Evolutionary conservation across 2,888 invertebrate genomes (phyloP).

Genomic region (Drosophila heteroneura): DNA sequence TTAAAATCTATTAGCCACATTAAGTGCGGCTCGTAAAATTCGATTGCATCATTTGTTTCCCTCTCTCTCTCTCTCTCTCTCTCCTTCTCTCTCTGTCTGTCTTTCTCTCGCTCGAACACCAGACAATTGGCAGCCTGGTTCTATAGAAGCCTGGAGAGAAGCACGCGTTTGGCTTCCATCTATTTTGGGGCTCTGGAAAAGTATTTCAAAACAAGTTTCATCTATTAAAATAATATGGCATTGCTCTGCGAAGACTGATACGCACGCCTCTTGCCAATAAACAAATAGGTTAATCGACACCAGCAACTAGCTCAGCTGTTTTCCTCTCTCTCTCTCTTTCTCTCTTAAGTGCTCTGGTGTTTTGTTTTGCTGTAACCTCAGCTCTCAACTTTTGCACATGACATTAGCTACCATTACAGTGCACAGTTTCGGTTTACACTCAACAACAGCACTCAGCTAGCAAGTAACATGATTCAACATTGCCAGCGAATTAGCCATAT

Average conservation of each 20-base stretch:
- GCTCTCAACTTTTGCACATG: conserved; percentile 24
- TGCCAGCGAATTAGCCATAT: conserved; percentile 12
- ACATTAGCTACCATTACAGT: conserved; percentile 17
- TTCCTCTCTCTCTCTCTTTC: neutral
- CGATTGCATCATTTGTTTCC: conserved; percentile 81
- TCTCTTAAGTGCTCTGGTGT: conserved; percentile 43
- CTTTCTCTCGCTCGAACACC: neutral
- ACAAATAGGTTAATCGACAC: conserved; percentile 76
- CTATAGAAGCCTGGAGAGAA: neutral
- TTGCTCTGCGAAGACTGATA: conserved; percentile 13
- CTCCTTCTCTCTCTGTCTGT: neutral
- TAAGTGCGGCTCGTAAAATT: conserved; percentile 82
- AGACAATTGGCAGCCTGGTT: conserved; percentile 49
- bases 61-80: conserved; percentile 7
- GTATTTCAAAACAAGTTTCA: conserved; percentile 78
- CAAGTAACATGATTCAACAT: neutral
- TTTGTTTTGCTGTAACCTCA: conserved; percentile 35
- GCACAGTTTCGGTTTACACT: conserved; percentile 32
- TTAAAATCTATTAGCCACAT: conserved; percentile 81
- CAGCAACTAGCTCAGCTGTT: conserved; percentile 16
- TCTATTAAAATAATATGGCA: conserved; percentile 69
- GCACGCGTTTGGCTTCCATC: conserved; percentile 25
- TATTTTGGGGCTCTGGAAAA: conserved; percentile 55
- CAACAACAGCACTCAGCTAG: neutral
- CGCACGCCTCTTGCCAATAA: conserved; percentile 57